phyloP scores from a whole-genome alignment of 2,797 vertebrate species.

The Anniella stebbinsi region DNA sequence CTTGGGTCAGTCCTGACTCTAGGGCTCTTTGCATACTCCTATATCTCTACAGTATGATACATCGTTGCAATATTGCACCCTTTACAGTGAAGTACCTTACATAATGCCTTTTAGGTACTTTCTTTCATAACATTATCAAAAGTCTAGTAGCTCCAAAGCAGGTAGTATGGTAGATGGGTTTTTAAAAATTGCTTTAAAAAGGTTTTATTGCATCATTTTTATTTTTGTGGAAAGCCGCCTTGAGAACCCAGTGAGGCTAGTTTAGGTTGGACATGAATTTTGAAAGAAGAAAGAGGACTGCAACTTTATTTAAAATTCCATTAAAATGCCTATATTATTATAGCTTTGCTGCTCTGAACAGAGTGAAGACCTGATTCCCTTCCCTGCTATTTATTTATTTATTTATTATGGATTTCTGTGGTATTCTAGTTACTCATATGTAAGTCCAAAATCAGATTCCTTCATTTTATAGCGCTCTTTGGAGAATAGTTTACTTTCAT shows the following conservation, averaged over 20 bases:
- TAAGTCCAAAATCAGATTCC: not conserved
- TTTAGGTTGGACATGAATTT: not conserved
- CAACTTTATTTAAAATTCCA: not conserved
- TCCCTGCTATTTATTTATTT: not conserved
- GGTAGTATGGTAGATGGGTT: not conserved
- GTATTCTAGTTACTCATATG: not conserved
- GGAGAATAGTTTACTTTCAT: not conserved
- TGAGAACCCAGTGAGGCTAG: not conserved
- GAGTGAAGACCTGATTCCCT: not conserved
- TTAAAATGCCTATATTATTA: too few species aligned
- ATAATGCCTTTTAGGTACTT: not conserved
- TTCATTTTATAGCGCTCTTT: not conserved
- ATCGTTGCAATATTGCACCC: not conserved
- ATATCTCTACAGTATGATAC: not conserved
- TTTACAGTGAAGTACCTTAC: not conserved
- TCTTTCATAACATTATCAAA: not conserved
- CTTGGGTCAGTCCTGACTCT: too few species aligned
- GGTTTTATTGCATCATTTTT: not conserved
- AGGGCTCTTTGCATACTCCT: not conserved
- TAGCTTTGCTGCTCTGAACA: not conserved
- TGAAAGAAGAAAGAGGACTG: not conserved
- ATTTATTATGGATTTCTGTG: not conserved
- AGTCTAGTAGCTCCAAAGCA: not conserved
- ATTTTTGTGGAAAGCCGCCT: not conserved
- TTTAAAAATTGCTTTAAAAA: not conserved